These are phyloP conservation scores for Porites lutea DNA, from an alignment of 64 coral and sea anemone species.

Conservation along the genomic window DNA sequence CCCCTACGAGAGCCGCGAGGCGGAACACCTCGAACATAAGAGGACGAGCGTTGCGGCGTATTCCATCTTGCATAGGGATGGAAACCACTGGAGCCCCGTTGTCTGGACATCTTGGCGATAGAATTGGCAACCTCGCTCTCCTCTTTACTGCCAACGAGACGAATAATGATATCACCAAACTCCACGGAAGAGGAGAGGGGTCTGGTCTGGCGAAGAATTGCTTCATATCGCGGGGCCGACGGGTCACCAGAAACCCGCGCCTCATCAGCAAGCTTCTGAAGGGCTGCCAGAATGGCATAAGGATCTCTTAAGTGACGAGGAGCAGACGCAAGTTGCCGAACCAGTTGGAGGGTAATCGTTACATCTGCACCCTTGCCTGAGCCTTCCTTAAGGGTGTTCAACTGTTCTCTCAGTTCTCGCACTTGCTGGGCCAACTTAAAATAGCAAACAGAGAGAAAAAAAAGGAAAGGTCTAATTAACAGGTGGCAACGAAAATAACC, in stretches of 20 bases:
- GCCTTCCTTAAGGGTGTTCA: conserved; percentile 25
- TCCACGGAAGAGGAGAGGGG: background rate
- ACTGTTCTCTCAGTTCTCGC: background rate
- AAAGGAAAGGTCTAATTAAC: background rate
- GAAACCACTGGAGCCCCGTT: background rate
- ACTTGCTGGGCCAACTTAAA: background rate
- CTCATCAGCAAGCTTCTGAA: conserved; percentile 62
- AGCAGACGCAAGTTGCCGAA: conserved; percentile 42
- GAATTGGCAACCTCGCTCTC: conserved; percentile 43
- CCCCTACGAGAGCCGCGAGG: background rate
- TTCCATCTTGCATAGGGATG: conserved; percentile 36
- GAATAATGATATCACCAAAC: conserved; percentile 55
- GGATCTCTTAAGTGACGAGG: conserved; percentile 24
- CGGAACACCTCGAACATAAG: background rate
- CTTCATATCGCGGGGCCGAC: conserved; percentile 44
- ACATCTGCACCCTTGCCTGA: conserved; percentile 5
- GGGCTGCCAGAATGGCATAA: background rate
- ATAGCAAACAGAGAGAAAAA: background rate
- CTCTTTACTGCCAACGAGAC: conserved; percentile 52
- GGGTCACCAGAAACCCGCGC: conserved; percentile 34
- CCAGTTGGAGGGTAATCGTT: conserved; percentile 17
- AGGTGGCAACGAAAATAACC: background rate
- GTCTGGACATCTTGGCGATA: conserved; percentile 49
- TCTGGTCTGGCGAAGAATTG: conserved; percentile 46
- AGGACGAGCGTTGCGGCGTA: background rate